Percentiles rank a stretch among this genome's conserved stretches.
phyloP scores from a whole-genome alignment of 2,797 vertebrate genomes.

The Lacerta agilis region DNA sequence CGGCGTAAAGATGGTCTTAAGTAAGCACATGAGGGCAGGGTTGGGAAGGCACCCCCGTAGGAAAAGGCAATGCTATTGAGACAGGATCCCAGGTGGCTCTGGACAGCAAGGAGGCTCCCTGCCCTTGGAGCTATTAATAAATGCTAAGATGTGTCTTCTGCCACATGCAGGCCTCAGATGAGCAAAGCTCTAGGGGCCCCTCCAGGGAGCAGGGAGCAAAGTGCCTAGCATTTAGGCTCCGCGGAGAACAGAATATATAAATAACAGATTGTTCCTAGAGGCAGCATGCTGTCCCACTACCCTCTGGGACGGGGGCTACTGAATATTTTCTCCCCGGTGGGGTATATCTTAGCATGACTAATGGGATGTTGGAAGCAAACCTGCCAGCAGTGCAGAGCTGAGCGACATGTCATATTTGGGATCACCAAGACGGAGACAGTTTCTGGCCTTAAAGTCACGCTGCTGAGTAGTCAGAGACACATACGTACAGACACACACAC shows the following conservation, averaged over 20 bases:
- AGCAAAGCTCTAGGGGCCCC: background rate
- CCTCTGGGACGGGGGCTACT: background rate
- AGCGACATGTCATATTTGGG: background rate
- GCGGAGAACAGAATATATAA: constrained; percentile 3
- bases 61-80: background rate
- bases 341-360: constrained; percentile 36
- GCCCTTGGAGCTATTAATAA: constrained; percentile 1
- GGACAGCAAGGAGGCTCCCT: background rate
- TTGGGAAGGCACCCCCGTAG: background rate
- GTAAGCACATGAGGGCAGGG: no score
- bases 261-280: constrained; percentile 34
- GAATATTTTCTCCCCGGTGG: background rate
- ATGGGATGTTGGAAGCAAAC: constrained; percentile 7
- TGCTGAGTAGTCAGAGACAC: background rate
- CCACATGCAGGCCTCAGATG: background rate
- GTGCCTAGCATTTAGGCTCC: constrained; percentile 6
- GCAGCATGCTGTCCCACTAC: constrained; percentile 8
- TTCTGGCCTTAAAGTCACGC: background rate
- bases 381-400: background rate
- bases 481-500: no score
- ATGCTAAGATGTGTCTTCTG: constrained; percentile 24
- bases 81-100: constrained; percentile 7
- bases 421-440: background rate
- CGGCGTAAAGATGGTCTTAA: no score
- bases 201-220: constrained; percentile 12